Base-by-base conservation (phyloP, 2,888 invertebrate species). In the Acrobasis suavella region DNA sequence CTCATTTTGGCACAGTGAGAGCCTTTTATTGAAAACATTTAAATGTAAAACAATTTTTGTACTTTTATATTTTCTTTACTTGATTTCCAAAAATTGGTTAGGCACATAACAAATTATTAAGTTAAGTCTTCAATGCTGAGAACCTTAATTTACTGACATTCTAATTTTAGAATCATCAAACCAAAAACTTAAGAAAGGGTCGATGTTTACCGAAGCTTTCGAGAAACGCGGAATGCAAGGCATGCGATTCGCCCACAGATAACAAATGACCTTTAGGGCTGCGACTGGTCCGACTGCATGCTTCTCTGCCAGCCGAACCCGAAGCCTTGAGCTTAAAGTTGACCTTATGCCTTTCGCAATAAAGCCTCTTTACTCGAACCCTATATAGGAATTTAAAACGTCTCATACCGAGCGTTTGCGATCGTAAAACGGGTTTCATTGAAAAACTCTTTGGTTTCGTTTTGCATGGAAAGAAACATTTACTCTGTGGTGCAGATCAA, bases 221-320 rank as follows among this genome's bases (percentile, higher is more conserved):
- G 42, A 63, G 59, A 64, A 54, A 52, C 62, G 52, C 62, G 62
- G 58, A 60, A 62, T 62, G 75, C 75, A 76, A 74, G 78, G 80
- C 76, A 81, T 80, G 82, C 85, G 85, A 86, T 86, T 84, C 83
- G 81, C 83, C 81, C 76, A 77, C 81, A 80, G 84, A 85, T 85
- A 86, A 83, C 79, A 77, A 76, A 77, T 87, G 89, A 89, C 91
- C 89, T 89, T 87, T 86, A 82, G 83, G 78, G 83, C 80, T 80
- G 71, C 75, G 81, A 90, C 90, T 86, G 85, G 91, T 89, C 76
- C 69, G 80, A 88, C 89, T 77, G 82, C 88, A 89, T 89, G 83
- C 83, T 84, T 88, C 80, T 73, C 72, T 74, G 75, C 52, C 22
- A 22, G 42, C 17, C 17, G 12, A 56, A 17, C 42, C 8, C 46